phyloP scores from a whole-genome alignment of 2,797 vertebrate genomes.

The Siniperca scherzeri region DNA sequence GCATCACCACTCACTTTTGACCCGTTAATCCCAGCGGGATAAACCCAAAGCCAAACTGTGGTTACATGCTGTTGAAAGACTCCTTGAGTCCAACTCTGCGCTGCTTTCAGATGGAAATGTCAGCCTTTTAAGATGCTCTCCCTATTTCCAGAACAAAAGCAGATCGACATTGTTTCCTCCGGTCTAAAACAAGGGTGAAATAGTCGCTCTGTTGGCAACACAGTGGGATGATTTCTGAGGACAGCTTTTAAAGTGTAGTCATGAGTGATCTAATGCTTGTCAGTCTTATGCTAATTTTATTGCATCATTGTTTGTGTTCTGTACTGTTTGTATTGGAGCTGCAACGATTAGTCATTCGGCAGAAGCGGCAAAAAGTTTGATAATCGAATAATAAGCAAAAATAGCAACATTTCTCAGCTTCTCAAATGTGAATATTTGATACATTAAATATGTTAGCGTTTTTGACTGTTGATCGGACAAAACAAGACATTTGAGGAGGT shows the following conservation, averaged over 20 bases:
- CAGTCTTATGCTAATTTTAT: neutral
- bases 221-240: slow-evolving; percentile 19
- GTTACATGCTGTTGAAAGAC: neutral
- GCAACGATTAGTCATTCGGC: neutral
- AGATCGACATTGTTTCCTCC: slow-evolving; percentile 23
- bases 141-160: slow-evolving; percentile 40
- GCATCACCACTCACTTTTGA: neutral
- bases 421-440: neutral
- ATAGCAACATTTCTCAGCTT: neutral
- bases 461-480: neutral
- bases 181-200: slow-evolving; percentile 26
- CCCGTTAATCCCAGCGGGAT: neutral
- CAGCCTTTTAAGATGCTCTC: neutral
- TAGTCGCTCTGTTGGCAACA: slow-evolving; percentile 30
- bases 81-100: neutral
- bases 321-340: neutral
- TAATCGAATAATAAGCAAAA: neutral
- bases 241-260: neutral
- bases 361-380: neutral
- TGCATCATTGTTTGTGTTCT: neutral
- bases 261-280: neutral
- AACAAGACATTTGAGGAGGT: neutral
- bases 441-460: neutral
- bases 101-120: slow-evolving; percentile 51
- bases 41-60: neutral